Percentiles rank a stretch among this genome's conserved stretches.
These are phyloP conservation scores for Procambarus virginalis DNA, from an alignment of 1,140 invertebrate genomes.

Conservation along the genomic window DNA sequence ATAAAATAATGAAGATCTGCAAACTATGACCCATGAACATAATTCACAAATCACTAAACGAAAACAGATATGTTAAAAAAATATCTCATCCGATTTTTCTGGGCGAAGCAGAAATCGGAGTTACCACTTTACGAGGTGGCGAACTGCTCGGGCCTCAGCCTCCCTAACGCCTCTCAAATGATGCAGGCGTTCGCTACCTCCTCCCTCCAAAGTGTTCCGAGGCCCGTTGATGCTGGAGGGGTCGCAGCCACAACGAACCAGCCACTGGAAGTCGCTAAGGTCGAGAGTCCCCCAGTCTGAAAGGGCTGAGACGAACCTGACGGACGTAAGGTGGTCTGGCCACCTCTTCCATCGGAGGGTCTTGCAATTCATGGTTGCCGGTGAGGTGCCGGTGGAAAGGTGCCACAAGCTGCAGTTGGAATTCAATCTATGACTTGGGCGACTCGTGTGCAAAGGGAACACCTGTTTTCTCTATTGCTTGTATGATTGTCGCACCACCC, in stretches of 20 bases:
- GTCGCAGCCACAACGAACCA: not conserved
- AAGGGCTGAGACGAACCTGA: not conserved
- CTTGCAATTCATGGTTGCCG: slow-evolving; percentile 34
- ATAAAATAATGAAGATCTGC: too few relatives aligned
- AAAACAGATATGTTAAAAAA: too few relatives aligned
- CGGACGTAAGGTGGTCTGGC: not conserved
- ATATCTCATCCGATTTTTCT: not conserved
- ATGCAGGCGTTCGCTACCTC: slow-evolving; percentile 19
- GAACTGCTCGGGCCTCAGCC: not conserved
- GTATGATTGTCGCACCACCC: too few relatives aligned
- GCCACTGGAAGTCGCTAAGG: not conserved
- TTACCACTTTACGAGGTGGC: slow-evolving; percentile 17
- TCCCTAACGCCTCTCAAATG: slow-evolving; percentile 28
- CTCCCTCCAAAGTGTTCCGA: slow-evolving; percentile 11
- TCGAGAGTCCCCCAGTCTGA: not conserved
- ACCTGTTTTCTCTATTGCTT: too few relatives aligned
- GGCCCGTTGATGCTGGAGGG: slow-evolving; percentile 13
- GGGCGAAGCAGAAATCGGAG: not conserved
- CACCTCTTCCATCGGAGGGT: not conserved
- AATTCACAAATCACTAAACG: too few relatives aligned
- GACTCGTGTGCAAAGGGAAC: too few relatives aligned
- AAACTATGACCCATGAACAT: too few relatives aligned
- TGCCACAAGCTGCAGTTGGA: slow-evolving; percentile 15
- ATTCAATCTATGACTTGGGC: slow-evolving; percentile 27
- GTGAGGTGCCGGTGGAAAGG: slow-evolving; percentile 34